These are phyloP conservation scores for Hyphantria cunea DNA, from an alignment of 1,140 invertebrate genomes.

Conservation along the genomic window DNA sequence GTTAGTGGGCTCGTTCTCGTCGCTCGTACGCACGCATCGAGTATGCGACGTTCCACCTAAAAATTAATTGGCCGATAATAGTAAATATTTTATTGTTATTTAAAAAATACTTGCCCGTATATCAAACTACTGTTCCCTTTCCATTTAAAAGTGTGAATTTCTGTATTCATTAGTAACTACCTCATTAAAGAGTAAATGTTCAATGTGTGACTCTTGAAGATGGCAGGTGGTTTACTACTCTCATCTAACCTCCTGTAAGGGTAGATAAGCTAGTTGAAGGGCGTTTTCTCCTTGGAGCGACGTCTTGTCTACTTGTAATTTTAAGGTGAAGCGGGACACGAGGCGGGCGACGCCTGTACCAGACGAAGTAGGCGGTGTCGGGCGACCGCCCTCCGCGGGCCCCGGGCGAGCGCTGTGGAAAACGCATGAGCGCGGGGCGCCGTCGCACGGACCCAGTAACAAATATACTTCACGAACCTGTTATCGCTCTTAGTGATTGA, in stretches of 20 bases:
- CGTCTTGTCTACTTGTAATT: slow-evolving; percentile 50
- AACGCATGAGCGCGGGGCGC: slow-evolving; percentile 73
- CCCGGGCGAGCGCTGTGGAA: slow-evolving; percentile 65
- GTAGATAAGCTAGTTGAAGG: slow-evolving; percentile 49
- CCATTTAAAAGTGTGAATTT: not conserved
- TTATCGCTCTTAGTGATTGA: slow-evolving; percentile 66
- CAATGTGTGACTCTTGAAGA: no score
- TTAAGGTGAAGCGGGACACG: slow-evolving; percentile 70
- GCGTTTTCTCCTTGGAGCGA: slow-evolving; percentile 59
- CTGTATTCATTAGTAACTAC: not conserved
- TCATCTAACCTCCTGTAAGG: slow-evolving; percentile 23
- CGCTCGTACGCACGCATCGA: slow-evolving; percentile 44
- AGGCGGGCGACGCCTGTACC: slow-evolving; percentile 75
- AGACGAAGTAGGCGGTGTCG: slow-evolving; percentile 78
- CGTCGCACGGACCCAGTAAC: slow-evolving; percentile 71
- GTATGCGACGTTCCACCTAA: slow-evolving; percentile 32
- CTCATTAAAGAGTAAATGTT: no score
- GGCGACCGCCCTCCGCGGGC: slow-evolving; percentile 74
- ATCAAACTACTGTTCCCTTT: no score
- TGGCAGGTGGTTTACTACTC: slow-evolving; percentile 1
- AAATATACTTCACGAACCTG: slow-evolving; percentile 78
- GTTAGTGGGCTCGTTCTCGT: slow-evolving; percentile 41
- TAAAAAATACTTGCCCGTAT: not conserved
- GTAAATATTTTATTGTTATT: slow-evolving; percentile 7
- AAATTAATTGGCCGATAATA: slow-evolving; percentile 15